Percentiles rank a stretch among this genome's conserved stretches.
phyloP scores from a whole-genome alignment of 2,797 vertebrate genomes.

The Falco columbarius region DNA sequence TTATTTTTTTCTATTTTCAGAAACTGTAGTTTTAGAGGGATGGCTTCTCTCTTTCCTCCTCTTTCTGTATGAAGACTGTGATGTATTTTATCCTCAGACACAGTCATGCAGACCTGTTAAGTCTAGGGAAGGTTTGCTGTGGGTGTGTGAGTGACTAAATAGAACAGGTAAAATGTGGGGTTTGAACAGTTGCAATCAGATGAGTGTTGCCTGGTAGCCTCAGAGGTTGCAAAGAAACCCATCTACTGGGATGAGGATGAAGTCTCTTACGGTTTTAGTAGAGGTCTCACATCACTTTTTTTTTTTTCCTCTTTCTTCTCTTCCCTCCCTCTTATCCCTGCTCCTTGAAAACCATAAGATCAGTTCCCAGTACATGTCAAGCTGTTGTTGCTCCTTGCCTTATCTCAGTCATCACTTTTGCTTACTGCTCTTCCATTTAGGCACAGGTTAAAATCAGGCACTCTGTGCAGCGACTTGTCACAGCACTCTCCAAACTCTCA shows the following conservation, averaged over 20 bases:
- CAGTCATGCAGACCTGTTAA: not conserved
- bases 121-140: not conserved
- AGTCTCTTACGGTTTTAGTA: not conserved
- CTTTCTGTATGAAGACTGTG: not conserved
- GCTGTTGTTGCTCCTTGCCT: not conserved
- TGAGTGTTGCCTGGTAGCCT: not conserved
- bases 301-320: not conserved
- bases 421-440: not conserved
- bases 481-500: not conserved
- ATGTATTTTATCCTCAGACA: not conserved
- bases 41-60: not conserved
- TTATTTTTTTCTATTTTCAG: not conserved
- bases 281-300: not conserved
- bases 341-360: not conserved
- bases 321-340: not conserved
- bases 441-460: not conserved
- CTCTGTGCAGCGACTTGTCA: too few species aligned
- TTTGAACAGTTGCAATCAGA: not conserved
- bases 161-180: fast-evolving
- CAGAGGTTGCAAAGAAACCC: not conserved
- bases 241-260: not conserved
- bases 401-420: not conserved
- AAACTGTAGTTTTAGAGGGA: not conserved
- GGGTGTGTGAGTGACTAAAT: not conserved
- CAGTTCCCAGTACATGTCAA: not conserved